These are phyloP conservation scores for Laticauda colubrina DNA, from an alignment of 2,113 vertebrate genomes.

Conservation along the genomic window DNA sequence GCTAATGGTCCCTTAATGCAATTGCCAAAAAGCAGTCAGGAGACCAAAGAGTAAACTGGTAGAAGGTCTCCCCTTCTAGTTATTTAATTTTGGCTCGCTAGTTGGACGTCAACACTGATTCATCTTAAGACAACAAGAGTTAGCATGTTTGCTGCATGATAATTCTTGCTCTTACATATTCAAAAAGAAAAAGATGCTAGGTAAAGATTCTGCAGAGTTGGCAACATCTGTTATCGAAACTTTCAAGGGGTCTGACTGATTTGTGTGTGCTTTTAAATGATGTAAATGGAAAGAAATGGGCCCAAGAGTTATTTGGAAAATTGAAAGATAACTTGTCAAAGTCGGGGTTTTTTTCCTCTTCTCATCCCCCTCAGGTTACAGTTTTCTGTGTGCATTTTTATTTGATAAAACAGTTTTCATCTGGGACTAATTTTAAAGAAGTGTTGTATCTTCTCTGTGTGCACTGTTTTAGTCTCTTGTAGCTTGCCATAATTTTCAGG, in stretches of 20 bases:
- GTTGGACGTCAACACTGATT: background rate
- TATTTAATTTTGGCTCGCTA: background rate
- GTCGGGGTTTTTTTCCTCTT: background rate
- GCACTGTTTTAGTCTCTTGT: background rate
- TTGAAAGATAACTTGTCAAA: background rate
- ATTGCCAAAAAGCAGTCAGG: background rate
- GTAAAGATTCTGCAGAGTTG: background rate
- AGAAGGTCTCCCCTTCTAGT: background rate
- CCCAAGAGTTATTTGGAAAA: background rate
- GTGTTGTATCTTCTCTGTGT: background rate
- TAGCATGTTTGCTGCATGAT: background rate
- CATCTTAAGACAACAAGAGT: background rate
- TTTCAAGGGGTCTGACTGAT: background rate
- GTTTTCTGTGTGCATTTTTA: background rate
- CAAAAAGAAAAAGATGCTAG: background rate
- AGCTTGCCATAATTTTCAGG: background rate
- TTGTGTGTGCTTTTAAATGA: background rate
- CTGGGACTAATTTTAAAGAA: background rate
- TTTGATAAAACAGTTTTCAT: background rate
- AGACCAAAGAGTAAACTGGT: background rate
- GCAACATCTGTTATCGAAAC: background rate
- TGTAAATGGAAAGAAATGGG: background rate
- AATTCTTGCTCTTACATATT: background rate
- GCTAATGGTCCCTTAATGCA: background rate
- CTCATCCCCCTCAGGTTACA: background rate